Base-by-base conservation (phyloP, 2,888 invertebrate species). In the Noctua pronuba region DNA sequence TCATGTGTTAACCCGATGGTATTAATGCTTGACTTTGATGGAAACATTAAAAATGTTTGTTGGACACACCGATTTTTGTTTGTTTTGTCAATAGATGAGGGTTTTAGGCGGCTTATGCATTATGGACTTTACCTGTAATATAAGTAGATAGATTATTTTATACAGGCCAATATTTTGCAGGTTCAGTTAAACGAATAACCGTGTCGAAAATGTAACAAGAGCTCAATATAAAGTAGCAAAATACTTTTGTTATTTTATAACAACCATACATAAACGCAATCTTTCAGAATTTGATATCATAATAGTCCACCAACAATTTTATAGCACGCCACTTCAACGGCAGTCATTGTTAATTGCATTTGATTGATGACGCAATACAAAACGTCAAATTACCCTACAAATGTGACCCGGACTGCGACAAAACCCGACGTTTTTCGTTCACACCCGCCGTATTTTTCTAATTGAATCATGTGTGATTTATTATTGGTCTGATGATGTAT, bases 391-490 rank as follows among this genome's bases (percentile, higher is more conserved):
- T 95, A 96, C 92, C 93, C 93, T 88, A 90, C 92, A 94, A 94
- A 94, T 93, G 92, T 89, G 91, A 91, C 93, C 90, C 91, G 79
- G 89, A 92, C 88, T 90, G 92, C 94, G 94, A 94, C 95, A 94
- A 93, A 94, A 93, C 93, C 92, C 94, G 92, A 91, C 93, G 94
- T 92, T 94, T 92, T 91, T 89, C 91, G 89, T 90, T 86, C 85
- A 82, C 88, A 91, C 92, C 92, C 92, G 92, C 91, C 90, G 94
- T 95, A 94, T 96, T 96, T 95, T 96, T 96, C 96, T 96, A 96
- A 96, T 96, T 96, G 96, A 96, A 96, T 96, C 96, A 95, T 95
- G 92, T 95, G 96, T 96, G 96, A 96, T 96, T 96, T 96, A 96
- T 96, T 95, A 96, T 96, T 95, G 96, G 95, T 94, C 91, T 96